Percentiles rank a stretch among this genome's conserved stretches.
These are phyloP conservation scores for Empidonax traillii DNA, from an alignment of 2,113 vertebrate genomes.

Conservation along the genomic window DNA sequence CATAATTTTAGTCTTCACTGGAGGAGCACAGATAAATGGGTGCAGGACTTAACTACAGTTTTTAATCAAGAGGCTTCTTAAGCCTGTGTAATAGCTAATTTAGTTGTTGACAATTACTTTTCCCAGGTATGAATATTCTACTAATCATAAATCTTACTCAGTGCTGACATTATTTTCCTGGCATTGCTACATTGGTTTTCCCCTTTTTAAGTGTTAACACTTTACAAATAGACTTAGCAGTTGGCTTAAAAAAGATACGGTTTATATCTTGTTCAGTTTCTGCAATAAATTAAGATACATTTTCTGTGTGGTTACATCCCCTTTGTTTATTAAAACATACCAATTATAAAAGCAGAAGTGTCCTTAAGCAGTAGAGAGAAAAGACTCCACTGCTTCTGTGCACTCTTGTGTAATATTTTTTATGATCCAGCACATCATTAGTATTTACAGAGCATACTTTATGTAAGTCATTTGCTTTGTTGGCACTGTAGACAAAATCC, in stretches of 20 bases:
- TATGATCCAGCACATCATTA: conserved; percentile 10
- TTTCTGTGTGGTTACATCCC: neutral
- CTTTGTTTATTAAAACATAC: neutral
- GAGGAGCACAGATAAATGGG: neutral
- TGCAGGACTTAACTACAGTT: neutral
- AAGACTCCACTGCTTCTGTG: neutral
- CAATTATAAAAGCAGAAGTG: neutral
- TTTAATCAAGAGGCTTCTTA: neutral
- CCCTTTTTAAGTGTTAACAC: neutral
- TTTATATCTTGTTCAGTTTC: neutral
- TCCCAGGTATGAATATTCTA: neutral
- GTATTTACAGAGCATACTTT: neutral
- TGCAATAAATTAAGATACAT: neutral
- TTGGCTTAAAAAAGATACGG: neutral
- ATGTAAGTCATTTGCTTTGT: neutral
- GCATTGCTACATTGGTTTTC: neutral
- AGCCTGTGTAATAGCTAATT: neutral
- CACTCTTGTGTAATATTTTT: neutral
- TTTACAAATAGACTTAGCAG: neutral
- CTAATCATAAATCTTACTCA: neutral
- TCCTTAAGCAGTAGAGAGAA: neutral
- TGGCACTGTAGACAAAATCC: neutral
- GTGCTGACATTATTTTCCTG: neutral
- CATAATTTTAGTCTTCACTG: neutral
- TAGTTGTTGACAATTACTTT: neutral